Conservation (phyloP, 2,113 vertebrate species). For the Fregata magnificens region DNA sequence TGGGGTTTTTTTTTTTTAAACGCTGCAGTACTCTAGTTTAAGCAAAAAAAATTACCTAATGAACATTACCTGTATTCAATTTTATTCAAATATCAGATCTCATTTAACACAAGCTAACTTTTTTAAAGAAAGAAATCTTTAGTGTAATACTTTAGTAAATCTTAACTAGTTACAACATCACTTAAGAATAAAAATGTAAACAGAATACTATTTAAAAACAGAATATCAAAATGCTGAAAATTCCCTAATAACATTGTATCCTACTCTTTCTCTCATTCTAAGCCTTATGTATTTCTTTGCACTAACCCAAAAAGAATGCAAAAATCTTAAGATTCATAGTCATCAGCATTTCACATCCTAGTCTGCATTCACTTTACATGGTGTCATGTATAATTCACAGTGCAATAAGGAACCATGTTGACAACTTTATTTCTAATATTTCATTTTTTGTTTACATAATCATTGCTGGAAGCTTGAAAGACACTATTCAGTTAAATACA, state of each 20-base stretch:
- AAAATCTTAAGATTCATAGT: neutral
- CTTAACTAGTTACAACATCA: neutral
- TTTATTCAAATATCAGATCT: neutral
- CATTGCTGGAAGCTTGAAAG: neutral
- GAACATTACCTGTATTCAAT: neutral
- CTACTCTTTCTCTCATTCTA: neutral
- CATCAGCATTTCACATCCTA: neutral
- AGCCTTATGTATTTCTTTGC: neutral
- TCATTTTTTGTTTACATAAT: neutral
- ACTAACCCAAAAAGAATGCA: neutral
- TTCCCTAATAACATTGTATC: neutral
- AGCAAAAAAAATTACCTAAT: neutral
- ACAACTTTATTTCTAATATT: neutral
- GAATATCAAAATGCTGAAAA: neutral
- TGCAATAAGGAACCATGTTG: neutral
- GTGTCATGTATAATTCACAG: neutral
- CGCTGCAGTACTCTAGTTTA: neutral
- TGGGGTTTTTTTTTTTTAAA: neutral
- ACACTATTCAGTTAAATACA: neutral
- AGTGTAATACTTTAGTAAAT: neutral
- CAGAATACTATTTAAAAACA: neutral
- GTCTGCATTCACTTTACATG: neutral
- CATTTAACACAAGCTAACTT: neutral
- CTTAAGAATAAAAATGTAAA: neutral
- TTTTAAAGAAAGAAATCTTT: neutral